Evolutionary conservation across 2,113 vertebrate species (phyloP).

Genomic region (Datnioides undecimradiatus): DNA sequence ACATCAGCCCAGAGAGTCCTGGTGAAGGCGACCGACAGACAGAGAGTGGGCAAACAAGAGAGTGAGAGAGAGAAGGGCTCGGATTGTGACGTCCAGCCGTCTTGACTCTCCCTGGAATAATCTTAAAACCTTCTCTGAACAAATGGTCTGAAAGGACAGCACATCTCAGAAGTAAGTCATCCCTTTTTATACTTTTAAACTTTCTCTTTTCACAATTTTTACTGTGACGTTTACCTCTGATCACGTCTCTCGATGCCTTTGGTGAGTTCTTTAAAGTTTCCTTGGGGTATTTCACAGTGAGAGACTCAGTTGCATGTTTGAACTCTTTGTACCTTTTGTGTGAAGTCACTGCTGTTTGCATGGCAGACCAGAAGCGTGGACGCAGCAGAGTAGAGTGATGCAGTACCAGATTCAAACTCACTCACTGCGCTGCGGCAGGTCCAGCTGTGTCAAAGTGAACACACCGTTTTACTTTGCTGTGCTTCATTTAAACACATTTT

Average conservation of each 20-base stretch:
- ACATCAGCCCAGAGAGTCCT: conserved; percentile 90
- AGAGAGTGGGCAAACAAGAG: conserved; percentile 48
- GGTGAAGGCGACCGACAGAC: conserved; percentile 60
- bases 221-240: background rate
- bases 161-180: conserved; percentile 76
- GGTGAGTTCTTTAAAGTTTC: background rate
- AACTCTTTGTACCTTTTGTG: conserved; percentile 48
- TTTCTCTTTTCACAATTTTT: background rate
- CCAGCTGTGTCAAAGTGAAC: conserved; percentile 55
- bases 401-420: conserved; percentile 36
- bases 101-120: conserved; percentile 75
- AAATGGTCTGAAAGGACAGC: conserved; percentile 82
- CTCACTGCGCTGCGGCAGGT: conserved; percentile 41
- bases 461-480: conserved; percentile 20
- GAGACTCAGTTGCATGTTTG: background rate
- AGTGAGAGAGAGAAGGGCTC: conserved; percentile 52
- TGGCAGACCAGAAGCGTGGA: conserved; percentile 68
- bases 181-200: conserved; percentile 19
- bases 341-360: conserved; percentile 68
- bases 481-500: conserved; percentile 1
- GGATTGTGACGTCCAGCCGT: conserved; percentile 53
- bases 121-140: conserved; percentile 55
- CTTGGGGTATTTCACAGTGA: background rate
- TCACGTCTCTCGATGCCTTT: background rate
- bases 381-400: conserved; percentile 58